phyloP scores from a whole-genome alignment of 1,140 invertebrate species.

The Caerostris darwini region DNA sequence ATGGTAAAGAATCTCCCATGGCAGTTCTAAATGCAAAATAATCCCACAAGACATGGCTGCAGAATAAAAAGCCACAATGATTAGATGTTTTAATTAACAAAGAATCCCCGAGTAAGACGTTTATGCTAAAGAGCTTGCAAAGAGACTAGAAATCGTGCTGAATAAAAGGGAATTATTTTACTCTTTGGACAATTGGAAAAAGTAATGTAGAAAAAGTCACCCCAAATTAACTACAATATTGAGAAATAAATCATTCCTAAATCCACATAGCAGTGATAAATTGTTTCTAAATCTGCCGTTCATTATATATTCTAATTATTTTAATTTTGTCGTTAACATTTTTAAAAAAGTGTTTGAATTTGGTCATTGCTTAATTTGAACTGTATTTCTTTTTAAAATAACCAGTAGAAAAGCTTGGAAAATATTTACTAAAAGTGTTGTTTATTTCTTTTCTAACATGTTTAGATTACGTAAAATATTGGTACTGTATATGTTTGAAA shows the following conservation, averaged over 20 bases:
- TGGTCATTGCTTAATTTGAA: too few relatives aligned
- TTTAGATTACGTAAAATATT: too few relatives aligned
- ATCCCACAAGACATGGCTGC: background rate
- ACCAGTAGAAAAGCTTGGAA: too few relatives aligned
- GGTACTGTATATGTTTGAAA: too few relatives aligned
- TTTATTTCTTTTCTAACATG: too few relatives aligned
- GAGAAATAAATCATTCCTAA: too few relatives aligned
- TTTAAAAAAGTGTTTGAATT: too few relatives aligned
- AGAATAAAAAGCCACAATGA: background rate
- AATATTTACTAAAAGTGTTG: too few relatives aligned
- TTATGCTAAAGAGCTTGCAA: background rate
- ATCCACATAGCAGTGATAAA: background rate
- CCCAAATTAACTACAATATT: background rate
- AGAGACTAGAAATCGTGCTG: background rate
- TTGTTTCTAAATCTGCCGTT: background rate
- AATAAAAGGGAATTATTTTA: background rate
- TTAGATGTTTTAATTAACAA: conserved; percentile 23
- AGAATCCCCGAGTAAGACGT: background rate
- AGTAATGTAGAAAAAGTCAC: background rate
- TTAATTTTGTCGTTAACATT: too few relatives aligned
- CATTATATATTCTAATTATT: too few relatives aligned
- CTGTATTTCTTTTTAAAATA: too few relatives aligned
- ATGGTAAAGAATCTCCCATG: background rate
- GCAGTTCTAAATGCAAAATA: conserved; percentile 12
- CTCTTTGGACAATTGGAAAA: background rate